Conservation (phyloP, 2,888 invertebrate genomes). For the Sinhomidia bicolor region DNA sequence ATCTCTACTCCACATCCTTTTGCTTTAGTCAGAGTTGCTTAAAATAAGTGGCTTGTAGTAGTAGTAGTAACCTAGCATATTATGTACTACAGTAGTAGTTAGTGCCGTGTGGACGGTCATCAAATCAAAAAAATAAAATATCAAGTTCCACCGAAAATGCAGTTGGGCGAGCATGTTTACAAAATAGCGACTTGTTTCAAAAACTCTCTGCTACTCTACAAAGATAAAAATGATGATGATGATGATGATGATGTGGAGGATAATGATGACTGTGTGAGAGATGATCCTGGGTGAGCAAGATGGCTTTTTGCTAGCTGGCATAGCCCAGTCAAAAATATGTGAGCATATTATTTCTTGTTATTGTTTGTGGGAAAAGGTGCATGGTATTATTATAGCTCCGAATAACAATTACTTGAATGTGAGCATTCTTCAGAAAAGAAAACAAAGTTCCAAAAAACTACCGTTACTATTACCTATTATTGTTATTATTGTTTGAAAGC, state of each 20-base stretch:
- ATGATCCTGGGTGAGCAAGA: no score
- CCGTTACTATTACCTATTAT: not conserved
- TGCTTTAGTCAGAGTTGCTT: not conserved
- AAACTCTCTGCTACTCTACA: not conserved
- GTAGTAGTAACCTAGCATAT: not conserved
- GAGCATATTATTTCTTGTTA: not conserved
- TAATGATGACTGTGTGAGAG: not conserved
- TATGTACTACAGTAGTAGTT: not conserved
- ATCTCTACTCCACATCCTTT: constrained; percentile 9
- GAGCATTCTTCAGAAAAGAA: not conserved
- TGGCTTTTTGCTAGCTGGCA: no score
- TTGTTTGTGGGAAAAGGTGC: not conserved
- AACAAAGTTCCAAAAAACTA: constrained; percentile 2
- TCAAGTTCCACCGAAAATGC: not conserved
- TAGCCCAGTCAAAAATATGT: not conserved
- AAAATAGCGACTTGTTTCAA: not conserved
- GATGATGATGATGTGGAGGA: not conserved
- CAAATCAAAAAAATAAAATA: not conserved
- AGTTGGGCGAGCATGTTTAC: not conserved
- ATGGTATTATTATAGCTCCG: not conserved
- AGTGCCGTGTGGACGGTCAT: not conserved
- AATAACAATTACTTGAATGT: constrained; percentile 13
- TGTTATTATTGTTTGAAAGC: not conserved
- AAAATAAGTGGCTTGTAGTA: not conserved
- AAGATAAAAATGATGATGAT: constrained; percentile 25